Conservation (phyloP, 2,797 vertebrate species). For the Peromyscus eremicus region DNA sequence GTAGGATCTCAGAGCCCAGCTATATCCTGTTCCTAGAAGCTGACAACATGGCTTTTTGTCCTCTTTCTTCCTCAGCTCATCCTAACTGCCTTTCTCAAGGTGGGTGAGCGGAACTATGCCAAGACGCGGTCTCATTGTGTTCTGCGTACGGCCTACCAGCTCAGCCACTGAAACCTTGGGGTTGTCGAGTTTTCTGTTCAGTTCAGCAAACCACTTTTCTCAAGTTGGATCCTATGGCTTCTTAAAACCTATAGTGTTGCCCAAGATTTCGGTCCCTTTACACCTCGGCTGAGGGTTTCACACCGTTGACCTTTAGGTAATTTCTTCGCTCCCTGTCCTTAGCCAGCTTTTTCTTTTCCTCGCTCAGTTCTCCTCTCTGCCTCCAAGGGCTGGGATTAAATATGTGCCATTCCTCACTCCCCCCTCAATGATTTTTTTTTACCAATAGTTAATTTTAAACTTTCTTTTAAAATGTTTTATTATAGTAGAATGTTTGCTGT, state of each 20-base stretch:
- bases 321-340: neutral
- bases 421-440: neutral
- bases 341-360: neutral
- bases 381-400: neutral
- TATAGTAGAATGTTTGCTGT: neutral
- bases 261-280: neutral
- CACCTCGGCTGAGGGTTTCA: neutral
- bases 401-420: neutral
- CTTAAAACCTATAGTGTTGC: neutral
- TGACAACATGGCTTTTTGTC: no score
- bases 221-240: neutral
- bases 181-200: neutral
- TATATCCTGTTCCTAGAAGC: neutral
- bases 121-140: neutral
- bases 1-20: neutral
- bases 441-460: neutral
- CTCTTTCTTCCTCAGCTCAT: neutral
- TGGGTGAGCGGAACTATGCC: neutral
- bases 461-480: neutral
- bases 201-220: neutral
- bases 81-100: neutral
- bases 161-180: neutral
- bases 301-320: neutral
- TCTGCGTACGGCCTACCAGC: fast-evolving
- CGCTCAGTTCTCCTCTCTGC: neutral